Evolutionary conservation across 2,797 vertebrate genomes (phyloP).

Genomic region (Lophura swinhoii): DNA sequence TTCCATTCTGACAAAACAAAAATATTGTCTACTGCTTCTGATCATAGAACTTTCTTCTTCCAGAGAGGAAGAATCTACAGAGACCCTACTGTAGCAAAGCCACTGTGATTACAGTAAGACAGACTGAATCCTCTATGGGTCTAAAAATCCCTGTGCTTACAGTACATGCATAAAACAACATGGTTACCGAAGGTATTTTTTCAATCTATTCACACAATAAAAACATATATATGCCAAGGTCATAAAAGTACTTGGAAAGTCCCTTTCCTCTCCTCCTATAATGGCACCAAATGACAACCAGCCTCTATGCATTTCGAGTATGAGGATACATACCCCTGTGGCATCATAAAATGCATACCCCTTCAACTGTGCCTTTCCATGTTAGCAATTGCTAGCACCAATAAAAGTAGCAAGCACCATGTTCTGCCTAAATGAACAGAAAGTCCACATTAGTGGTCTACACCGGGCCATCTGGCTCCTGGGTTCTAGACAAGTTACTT

Average conservation of each 20-base stretch:
- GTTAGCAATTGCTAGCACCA: neutral
- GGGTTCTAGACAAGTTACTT: neutral
- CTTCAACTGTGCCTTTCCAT: neutral
- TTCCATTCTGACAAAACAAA: neutral
- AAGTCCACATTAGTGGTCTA: neutral
- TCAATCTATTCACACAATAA: neutral
- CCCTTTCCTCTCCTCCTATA: neutral
- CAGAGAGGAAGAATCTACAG: neutral
- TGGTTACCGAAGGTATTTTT: neutral
- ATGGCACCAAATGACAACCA: neutral
- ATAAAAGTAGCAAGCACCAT: neutral
- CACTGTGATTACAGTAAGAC: neutral
- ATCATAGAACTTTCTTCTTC: neutral
- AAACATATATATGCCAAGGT: neutral
- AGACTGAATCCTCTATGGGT: rapidly evolving
- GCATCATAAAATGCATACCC: neutral
- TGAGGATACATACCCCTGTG: neutral
- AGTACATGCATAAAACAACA: neutral
- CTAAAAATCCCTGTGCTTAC: neutral
- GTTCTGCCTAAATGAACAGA: neutral
- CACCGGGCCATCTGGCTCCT: neutral
- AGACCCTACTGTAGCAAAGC: neutral
- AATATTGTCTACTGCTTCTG: neutral
- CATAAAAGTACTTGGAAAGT: neutral
- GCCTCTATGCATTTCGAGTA: neutral